phyloP scores from a whole-genome alignment of 2,888 invertebrate species.

The Tetragonisca angustula region DNA sequence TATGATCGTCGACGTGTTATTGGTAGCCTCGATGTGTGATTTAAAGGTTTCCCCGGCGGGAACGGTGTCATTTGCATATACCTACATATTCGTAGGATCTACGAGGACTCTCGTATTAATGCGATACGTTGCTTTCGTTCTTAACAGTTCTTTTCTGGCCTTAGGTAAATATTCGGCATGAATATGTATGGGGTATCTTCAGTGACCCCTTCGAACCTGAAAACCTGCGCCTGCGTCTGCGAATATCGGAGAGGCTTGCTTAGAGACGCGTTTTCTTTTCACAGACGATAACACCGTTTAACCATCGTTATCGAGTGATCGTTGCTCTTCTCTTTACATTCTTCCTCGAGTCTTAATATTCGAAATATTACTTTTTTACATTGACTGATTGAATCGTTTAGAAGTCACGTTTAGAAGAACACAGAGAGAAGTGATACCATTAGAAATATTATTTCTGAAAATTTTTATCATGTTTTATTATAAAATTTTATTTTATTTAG shows the following conservation, averaged over 20 bases:
- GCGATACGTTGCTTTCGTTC: slow-evolving; percentile 71
- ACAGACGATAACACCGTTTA: slow-evolving; percentile 28
- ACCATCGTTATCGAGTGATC: slow-evolving; percentile 13
- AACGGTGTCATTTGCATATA: slow-evolving; percentile 73
- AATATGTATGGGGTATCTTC: slow-evolving; percentile 67
- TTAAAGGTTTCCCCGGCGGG: slow-evolving; percentile 65
- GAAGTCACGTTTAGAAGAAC: not conserved
- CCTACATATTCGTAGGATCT: slow-evolving; percentile 71
- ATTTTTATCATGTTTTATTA: not conserved
- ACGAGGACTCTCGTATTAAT: slow-evolving; percentile 72
- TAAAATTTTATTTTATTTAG: not conserved
- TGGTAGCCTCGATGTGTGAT: slow-evolving; percentile 71
- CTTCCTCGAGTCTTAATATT: not conserved
- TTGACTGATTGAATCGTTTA: not conserved
- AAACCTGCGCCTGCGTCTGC: slow-evolving; percentile 40
- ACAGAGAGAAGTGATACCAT: not conserved
- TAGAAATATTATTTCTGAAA: not conserved
- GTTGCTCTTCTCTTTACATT: not conserved
- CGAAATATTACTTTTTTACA: not conserved
- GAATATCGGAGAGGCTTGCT: slow-evolving; percentile 42
- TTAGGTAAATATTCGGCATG: slow-evolving; percentile 72
- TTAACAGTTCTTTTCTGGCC: slow-evolving; percentile 74
- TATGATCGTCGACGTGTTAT: slow-evolving; percentile 64
- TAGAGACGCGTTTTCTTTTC: slow-evolving; percentile 27
- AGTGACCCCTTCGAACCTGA: slow-evolving; percentile 63